Evolutionary conservation across 1,140 invertebrate genomes (phyloP).

Genomic region (Lepidotrigona ventralis): DNA sequence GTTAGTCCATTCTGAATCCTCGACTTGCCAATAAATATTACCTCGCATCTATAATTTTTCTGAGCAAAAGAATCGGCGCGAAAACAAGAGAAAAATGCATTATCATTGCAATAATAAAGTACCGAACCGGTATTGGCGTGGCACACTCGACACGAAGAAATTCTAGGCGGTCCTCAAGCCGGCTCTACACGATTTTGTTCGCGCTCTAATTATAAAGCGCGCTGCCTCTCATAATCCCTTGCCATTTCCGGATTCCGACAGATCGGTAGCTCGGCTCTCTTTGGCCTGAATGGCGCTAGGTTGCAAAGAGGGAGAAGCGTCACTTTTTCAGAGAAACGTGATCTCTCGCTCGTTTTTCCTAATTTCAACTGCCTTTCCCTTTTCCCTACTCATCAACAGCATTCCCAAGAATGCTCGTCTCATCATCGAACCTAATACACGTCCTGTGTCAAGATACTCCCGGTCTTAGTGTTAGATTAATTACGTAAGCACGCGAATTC

Average conservation of each 20-base stretch:
- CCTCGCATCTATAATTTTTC: not conserved
- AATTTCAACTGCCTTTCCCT: not conserved
- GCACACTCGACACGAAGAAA: slow-evolving; percentile 23
- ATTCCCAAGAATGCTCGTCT: not conserved
- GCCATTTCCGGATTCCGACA: slow-evolving; percentile 43
- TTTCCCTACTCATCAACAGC: not conserved
- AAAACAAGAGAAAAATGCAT: not conserved
- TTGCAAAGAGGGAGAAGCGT: slow-evolving; percentile 9
- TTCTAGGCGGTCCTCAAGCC: slow-evolving; percentile 24
- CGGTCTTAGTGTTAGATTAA: not conserved
- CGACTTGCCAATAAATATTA: not conserved
- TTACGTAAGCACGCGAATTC: not conserved
- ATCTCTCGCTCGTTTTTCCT: not conserved
- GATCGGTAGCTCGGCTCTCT: not conserved
- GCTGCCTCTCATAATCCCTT: slow-evolving; percentile 39
- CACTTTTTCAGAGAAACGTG: slow-evolving; percentile 22
- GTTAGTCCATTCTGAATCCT: not conserved
- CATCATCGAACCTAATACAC: not conserved
- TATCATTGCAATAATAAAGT: no score
- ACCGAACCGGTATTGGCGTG: slow-evolving; percentile 34
- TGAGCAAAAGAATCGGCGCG: not conserved
- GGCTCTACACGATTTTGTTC: slow-evolving; percentile 30
- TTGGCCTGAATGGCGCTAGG: not conserved
- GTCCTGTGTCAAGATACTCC: not conserved
- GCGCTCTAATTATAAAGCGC: slow-evolving; percentile 54